Percentiles rank a stretch among this genome's conserved stretches.
Evolutionary conservation across 2,113 vertebrate genomes (phyloP).

Genomic region (Pogona vitticeps): DNA sequence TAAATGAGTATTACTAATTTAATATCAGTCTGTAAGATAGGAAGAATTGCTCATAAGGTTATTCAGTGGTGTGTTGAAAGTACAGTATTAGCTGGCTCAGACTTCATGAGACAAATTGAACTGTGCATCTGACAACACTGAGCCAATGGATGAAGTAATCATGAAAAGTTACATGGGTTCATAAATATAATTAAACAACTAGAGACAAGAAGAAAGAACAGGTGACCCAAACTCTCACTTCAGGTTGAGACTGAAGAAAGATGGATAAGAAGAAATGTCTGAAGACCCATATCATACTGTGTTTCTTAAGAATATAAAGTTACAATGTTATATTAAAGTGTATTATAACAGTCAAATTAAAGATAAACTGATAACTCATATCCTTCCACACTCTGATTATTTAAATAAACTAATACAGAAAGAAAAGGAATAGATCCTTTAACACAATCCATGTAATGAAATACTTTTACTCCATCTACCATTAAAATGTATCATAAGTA

Average conservation of each 20-base stretch:
- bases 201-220: too few species aligned
- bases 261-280: not conserved
- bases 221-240: too few species aligned
- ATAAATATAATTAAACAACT: too few species aligned
- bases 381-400: not conserved
- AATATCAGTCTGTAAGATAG: too few species aligned
- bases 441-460: not conserved
- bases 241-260: not conserved
- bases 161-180: too few species aligned
- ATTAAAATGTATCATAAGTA: not conserved
- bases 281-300: not conserved
- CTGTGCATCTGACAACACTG: too few species aligned
- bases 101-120: too few species aligned
- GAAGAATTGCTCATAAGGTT: too few species aligned
- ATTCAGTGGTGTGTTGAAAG: too few species aligned
- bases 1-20: too few species aligned
- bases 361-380: not conserved
- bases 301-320: not conserved
- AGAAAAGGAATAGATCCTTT: not conserved
- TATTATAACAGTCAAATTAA: not conserved
- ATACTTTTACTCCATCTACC: not conserved
- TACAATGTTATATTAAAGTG: not conserved
- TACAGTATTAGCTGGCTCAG: too few species aligned
- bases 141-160: too few species aligned
- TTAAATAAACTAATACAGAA: not conserved